Percentiles rank a stretch among this genome's conserved stretches.
Evolutionary conservation across 2,888 invertebrate species (phyloP).

Genomic region (Matsumyia berberina): DNA sequence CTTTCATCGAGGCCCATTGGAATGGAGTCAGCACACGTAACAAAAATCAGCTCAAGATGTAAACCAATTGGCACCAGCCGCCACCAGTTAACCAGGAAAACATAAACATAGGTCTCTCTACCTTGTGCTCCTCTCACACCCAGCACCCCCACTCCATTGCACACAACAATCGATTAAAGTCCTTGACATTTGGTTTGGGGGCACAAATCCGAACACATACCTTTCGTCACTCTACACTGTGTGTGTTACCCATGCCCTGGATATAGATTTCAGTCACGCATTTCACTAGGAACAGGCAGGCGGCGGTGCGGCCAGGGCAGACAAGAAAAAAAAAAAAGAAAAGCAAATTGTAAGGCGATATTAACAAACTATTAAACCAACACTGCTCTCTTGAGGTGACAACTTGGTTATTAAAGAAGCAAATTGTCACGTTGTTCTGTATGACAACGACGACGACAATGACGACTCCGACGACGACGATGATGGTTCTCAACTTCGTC

Average conservation of each 20-base stretch:
- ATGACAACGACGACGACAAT: constrained; percentile 26
- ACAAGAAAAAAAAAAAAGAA: not conserved
- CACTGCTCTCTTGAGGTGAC: constrained; percentile 43
- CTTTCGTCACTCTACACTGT: constrained; percentile 58
- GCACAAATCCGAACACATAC: constrained; percentile 53
- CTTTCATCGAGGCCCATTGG: constrained; percentile 28
- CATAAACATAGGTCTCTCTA: constrained; percentile 62
- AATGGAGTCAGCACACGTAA: constrained; percentile 53
- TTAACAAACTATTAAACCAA: constrained; percentile 59
- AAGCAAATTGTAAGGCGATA: constrained; percentile 37
- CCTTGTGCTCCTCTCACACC: not conserved
- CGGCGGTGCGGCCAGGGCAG: not conserved
- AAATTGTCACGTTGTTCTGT: constrained; percentile 60
- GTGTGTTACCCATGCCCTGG: constrained; percentile 14
- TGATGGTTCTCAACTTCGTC: constrained; percentile 64
- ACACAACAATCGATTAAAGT: constrained; percentile 64
- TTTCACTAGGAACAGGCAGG: constrained; percentile 12
- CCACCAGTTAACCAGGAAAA: constrained; percentile 62
- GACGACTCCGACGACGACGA: constrained; percentile 19
- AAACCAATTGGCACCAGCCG: constrained; percentile 56
- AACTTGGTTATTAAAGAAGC: constrained; percentile 67
- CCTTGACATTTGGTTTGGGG: constrained; percentile 74
- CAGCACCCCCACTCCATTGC: not conserved
- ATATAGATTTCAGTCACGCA: constrained; percentile 72
- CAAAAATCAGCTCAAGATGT: constrained; percentile 57